Evolutionary conservation across 2,797 vertebrate genomes (phyloP).

Genomic region (Toxotes lorentzi): DNA sequence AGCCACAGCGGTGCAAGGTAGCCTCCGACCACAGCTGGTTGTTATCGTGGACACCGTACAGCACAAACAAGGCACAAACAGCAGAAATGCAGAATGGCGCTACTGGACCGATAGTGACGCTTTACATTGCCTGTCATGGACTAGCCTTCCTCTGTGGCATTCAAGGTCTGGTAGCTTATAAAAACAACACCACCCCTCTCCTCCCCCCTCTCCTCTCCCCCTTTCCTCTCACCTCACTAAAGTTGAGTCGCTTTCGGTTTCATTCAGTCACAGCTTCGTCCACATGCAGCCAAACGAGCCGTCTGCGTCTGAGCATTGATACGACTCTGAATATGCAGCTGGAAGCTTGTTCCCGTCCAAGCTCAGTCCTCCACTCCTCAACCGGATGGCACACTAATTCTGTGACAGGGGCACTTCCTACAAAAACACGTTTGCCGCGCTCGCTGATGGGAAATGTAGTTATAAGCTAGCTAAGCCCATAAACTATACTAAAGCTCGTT

Average conservation of each 20-base stretch:
- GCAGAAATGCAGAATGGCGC: slow-evolving; percentile 47
- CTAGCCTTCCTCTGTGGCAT: slow-evolving; percentile 58
- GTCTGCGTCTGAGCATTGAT: slow-evolving; percentile 47
- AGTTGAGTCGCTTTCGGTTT: slow-evolving; percentile 27
- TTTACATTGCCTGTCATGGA: slow-evolving; percentile 45
- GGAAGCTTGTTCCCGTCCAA: slow-evolving; percentile 36
- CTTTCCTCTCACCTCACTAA: slow-evolving; percentile 69
- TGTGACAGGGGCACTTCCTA: slow-evolving; percentile 79
- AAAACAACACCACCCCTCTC: slow-evolving; percentile 33
- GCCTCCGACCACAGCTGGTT: background rate
- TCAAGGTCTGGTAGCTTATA: slow-evolving; percentile 49
- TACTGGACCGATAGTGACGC: slow-evolving; percentile 51
- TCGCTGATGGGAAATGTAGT: slow-evolving; percentile 76
- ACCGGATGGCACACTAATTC: slow-evolving; percentile 78
- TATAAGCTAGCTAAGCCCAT: background rate
- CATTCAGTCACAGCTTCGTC: slow-evolving; percentile 49
- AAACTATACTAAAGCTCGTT: background rate
- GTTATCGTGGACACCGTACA: background rate
- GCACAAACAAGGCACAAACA: slow-evolving; percentile 6
- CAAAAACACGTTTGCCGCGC: slow-evolving; percentile 71
- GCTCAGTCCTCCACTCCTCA: slow-evolving; percentile 64
- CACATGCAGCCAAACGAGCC: background rate
- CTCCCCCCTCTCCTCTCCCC: slow-evolving; percentile 25
- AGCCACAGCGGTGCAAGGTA: slow-evolving; percentile 44
- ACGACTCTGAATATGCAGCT: slow-evolving; percentile 15